A percentile compares a stretch with the other conserved stretches of the same genome.
Conservation (phyloP, 2,888 invertebrate species). For the Melinopterus prodromus region DNA sequence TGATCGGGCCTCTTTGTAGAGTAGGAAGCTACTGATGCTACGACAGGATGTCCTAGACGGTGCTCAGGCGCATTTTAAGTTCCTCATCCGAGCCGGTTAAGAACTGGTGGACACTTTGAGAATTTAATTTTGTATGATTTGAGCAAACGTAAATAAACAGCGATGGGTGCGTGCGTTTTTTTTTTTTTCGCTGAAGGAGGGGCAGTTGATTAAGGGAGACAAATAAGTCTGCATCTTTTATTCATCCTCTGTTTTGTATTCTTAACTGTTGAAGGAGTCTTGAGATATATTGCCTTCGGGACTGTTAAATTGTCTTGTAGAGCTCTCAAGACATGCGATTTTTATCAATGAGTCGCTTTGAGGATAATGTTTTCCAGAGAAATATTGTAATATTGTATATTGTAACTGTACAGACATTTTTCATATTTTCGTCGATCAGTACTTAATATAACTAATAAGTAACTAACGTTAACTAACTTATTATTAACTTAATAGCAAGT, state of each 20-base stretch:
- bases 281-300: background rate
- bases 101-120: conserved; percentile 6
- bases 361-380: background rate
- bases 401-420: too few relatives aligned
- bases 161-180: background rate
- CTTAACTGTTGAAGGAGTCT: background rate
- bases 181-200: background rate
- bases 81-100: background rate
- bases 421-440: too few relatives aligned
- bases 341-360: background rate
- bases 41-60: conserved; percentile 44
- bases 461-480: too few relatives aligned
- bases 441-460: too few relatives aligned
- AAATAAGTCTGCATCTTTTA: background rate
- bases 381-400: background rate
- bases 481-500: too few relatives aligned
- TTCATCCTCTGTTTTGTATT: background rate
- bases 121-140: conserved; percentile 27
- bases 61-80: conserved; percentile 49
- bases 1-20: conserved; percentile 29
- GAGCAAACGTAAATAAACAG: background rate
- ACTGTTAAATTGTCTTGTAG: background rate
- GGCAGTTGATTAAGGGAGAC: background rate
- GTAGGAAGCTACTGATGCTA: conserved; percentile 48
- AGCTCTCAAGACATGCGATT: background rate